phyloP scores from a whole-genome alignment of 2,888 invertebrate species.

The Branchipolynoe longqiensis region DNA sequence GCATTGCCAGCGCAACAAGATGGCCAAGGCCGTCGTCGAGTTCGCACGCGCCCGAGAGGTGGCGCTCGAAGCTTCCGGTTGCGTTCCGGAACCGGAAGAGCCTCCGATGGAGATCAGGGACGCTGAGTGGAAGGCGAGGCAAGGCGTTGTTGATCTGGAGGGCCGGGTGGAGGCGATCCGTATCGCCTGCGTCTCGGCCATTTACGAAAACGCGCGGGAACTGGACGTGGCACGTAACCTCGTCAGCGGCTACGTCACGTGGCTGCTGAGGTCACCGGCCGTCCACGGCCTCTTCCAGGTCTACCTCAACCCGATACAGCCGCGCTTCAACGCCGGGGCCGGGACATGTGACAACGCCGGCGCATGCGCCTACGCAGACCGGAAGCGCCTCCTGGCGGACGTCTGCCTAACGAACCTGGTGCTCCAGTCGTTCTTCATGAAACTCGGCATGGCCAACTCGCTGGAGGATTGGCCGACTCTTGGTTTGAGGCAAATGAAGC shows the following conservation, averaged over 20 bases:
- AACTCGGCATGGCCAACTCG: constrained; percentile 51
- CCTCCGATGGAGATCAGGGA: neutral
- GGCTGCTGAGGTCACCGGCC: constrained; percentile 32
- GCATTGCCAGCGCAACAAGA: constrained; percentile 46
- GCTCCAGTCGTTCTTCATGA: constrained; percentile 49
- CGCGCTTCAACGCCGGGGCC: neutral
- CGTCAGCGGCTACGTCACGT: constrained; percentile 5
- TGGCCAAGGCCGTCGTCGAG: constrained; percentile 32
- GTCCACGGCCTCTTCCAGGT: constrained; percentile 21
- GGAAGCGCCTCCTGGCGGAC: constrained; percentile 16
- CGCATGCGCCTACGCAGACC: neutral
- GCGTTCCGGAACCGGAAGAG: constrained; percentile 30
- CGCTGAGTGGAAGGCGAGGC: neutral
- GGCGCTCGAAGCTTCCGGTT: constrained; percentile 42
- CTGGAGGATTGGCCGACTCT: constrained; percentile 41
- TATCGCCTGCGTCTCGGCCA: constrained; percentile 32
- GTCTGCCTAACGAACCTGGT: constrained; percentile 33
- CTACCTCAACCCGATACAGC: constrained; percentile 51
- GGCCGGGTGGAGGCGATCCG: constrained; percentile 47
- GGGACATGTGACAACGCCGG: neutral
- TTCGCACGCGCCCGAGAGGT: constrained; percentile 13
- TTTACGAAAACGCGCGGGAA: constrained; percentile 10
- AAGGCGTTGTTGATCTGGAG: constrained; percentile 8
- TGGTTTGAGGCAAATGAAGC: constrained; percentile 36
- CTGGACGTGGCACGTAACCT: constrained; percentile 15